Conservation (phyloP, 2,113 vertebrate species). For the Hypomesus transpacificus region DNA sequence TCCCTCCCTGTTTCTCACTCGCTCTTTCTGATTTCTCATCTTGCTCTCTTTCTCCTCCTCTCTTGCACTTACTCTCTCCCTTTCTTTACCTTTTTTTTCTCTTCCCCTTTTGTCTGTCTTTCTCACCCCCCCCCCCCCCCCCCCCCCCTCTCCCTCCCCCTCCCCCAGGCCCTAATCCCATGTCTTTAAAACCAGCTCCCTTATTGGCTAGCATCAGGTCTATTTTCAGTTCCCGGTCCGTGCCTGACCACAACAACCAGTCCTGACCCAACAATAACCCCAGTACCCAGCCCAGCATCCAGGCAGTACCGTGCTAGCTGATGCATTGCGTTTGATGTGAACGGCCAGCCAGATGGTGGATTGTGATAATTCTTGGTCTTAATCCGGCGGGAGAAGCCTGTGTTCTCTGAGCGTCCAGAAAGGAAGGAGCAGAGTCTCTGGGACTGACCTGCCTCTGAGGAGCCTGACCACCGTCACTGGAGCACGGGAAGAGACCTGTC, state of each 20-base stretch:
- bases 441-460: too few relatives aligned
- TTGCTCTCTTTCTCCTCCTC: too few relatives aligned
- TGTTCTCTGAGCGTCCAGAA: constrained; percentile 11
- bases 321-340: constrained; percentile 16
- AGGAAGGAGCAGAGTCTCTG: background rate
- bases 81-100: background rate
- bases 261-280: too few relatives aligned
- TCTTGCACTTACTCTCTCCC: too few relatives aligned
- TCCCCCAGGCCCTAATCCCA: constrained; percentile 17
- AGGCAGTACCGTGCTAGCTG: too few relatives aligned
- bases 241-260: background rate
- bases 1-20: too few relatives aligned
- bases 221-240: constrained; percentile 18
- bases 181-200: constrained; percentile 13
- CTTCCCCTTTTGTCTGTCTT: background rate
- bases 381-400: constrained; percentile 33
- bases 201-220: constrained; percentile 8
- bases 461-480: too few relatives aligned
- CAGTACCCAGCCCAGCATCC: background rate
- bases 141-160: constrained; percentile 16
- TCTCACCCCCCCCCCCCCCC: constrained; percentile 19
- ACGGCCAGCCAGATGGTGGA: constrained; percentile 25
- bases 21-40: too few relatives aligned
- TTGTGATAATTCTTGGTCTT: constrained; percentile 30
- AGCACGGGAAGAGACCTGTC: too few relatives aligned